Evolutionary conservation across 1,140 invertebrate species (phyloP).

Genomic region (Pygmarrhopalites habei): DNA sequence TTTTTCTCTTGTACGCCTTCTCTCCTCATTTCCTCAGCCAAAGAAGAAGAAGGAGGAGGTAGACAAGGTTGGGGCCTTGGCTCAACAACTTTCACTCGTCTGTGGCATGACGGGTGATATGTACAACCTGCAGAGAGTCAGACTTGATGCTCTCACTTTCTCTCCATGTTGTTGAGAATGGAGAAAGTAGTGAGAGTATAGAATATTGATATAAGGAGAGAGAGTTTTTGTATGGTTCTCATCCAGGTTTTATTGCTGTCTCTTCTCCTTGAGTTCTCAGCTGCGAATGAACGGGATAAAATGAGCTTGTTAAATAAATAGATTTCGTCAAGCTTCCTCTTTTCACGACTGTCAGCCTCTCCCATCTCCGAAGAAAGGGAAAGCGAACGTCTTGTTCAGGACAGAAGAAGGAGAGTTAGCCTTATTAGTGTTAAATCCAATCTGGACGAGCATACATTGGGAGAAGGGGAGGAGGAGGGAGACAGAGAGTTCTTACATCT

Average conservation of each 20-base stretch:
- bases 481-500: neutral
- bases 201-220: too few relatives aligned
- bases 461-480: neutral
- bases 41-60: too few relatives aligned
- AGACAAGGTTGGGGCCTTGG: too few relatives aligned
- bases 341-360: neutral
- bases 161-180: too few relatives aligned
- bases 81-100: too few relatives aligned
- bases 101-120: neutral
- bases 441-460: neutral
- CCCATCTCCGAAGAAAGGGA: neutral
- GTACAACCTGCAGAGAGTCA: neutral
- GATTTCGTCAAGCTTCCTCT: slow-evolving; percentile 11
- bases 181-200: too few relatives aligned
- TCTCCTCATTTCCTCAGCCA: too few relatives aligned
- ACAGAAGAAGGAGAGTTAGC: neutral
- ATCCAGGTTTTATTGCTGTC: slow-evolving; percentile 3
- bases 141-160: neutral
- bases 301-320: slow-evolving; percentile 28
- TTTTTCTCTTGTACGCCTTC: neutral
- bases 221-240: too few relatives aligned
- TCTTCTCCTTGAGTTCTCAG: slow-evolving; percentile 1
- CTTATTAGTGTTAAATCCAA: neutral
- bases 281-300: slow-evolving; percentile 10
- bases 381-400: neutral